Evolutionary conservation across 2,888 invertebrate species (phyloP).

Genomic region (Eueremaeus valkanovi): DNA sequence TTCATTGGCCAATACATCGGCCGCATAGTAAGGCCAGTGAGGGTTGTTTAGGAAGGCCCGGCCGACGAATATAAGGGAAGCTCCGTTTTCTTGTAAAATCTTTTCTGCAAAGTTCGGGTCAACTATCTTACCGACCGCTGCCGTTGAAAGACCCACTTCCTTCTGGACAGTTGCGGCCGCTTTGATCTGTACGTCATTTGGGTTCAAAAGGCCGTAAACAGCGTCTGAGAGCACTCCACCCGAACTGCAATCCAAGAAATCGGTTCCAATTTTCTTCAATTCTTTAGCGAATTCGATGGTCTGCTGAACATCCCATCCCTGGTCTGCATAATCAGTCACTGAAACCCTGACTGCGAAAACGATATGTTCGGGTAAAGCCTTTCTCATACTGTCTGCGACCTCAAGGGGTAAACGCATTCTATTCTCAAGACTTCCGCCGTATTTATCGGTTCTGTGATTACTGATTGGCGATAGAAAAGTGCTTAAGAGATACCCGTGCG

Average conservation of each 20-base stretch:
- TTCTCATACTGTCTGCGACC: neutral
- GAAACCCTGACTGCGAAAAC: constrained; percentile 1
- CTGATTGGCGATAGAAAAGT: constrained; percentile 19
- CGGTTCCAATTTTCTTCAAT: constrained; percentile 4
- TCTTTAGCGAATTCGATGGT: constrained; percentile 22
- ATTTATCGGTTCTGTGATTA: constrained; percentile 22
- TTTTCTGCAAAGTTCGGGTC: constrained; percentile 1
- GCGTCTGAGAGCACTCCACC: neutral
- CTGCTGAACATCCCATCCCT: constrained; percentile 28
- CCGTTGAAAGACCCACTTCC: constrained; percentile 16
- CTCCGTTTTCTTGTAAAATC: neutral
- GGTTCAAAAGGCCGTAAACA: neutral
- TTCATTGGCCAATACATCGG: neutral
- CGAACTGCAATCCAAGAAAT: constrained; percentile 16
- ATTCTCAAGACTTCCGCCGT: constrained; percentile 34
- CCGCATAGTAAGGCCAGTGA: constrained; percentile 25
- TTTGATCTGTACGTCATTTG: neutral
- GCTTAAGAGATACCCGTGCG: constrained; percentile 18
- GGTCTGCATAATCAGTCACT: neutral
- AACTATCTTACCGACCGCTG: constrained; percentile 30
- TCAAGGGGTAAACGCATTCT: constrained; percentile 30
- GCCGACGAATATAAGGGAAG: constrained; percentile 16
- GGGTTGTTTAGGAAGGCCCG: constrained; percentile 30
- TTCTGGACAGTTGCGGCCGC: neutral
- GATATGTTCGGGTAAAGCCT: neutral